phyloP scores from a whole-genome alignment of 2,888 invertebrate species.

The Nebria salina region DNA sequence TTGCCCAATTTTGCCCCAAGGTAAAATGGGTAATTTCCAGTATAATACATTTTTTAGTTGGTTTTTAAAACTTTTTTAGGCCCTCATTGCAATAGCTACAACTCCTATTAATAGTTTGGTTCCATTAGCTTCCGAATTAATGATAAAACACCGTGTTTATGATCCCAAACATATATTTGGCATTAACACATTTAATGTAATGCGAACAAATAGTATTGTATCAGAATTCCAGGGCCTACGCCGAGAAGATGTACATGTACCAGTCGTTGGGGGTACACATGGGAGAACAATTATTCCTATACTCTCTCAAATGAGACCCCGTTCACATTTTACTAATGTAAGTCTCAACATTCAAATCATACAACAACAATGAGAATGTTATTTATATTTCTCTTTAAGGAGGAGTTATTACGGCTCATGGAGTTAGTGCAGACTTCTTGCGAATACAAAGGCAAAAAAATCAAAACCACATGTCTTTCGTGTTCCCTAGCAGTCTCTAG shows the following conservation, averaged over 20 bases:
- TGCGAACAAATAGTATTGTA: slow-evolving; percentile 80
- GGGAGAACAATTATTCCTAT: slow-evolving; percentile 80
- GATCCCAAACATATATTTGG: slow-evolving; percentile 76
- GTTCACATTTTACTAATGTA: slow-evolving; percentile 57
- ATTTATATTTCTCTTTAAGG: slow-evolving; percentile 44
- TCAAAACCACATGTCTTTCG: slow-evolving; percentile 69
- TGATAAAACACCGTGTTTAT: slow-evolving; percentile 71
- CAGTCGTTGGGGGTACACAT: slow-evolving; percentile 82
- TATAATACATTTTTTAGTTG: slow-evolving; percentile 4
- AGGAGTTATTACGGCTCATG: slow-evolving; percentile 58
- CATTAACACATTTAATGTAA: slow-evolving; percentile 76
- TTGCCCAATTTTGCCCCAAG: slow-evolving; percentile 55
- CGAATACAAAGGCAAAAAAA: slow-evolving; percentile 71
- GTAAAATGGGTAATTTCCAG: slow-evolving; percentile 49
- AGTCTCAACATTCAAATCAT: background rate
- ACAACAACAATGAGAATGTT: too few relatives aligned
- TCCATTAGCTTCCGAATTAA: slow-evolving; percentile 74
- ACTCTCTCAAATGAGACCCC: slow-evolving; percentile 74
- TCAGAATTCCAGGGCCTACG: slow-evolving; percentile 72
- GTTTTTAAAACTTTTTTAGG: slow-evolving; percentile 55
- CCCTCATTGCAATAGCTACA: slow-evolving; percentile 63
- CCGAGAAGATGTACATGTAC: slow-evolving; percentile 74
- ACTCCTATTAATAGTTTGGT: slow-evolving; percentile 74
- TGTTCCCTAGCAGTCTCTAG: slow-evolving; percentile 72
- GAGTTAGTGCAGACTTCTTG: slow-evolving; percentile 68